Conservation (phyloP, 2,113 vertebrate genomes). For the Gasterosteus nipponicus region DNA sequence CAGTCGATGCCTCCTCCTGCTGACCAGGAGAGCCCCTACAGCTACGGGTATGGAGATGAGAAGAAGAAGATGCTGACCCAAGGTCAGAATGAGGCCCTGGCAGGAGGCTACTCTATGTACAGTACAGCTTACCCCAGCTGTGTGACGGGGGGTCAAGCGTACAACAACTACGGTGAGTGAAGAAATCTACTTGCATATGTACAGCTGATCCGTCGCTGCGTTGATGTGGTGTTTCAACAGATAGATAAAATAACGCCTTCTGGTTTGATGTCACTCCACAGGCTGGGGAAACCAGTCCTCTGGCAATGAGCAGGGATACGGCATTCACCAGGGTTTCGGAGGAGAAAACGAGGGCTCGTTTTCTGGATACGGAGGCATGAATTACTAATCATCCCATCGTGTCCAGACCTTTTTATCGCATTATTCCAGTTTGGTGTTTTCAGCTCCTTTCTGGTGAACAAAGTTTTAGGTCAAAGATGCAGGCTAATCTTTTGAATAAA, state of each 20-base stretch:
- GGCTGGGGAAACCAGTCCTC: constrained; percentile 70
- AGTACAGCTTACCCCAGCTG: constrained; percentile 77
- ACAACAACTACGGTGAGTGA: constrained; percentile 69
- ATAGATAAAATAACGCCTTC: not conserved
- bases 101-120: constrained; percentile 66
- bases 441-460: constrained; percentile 9
- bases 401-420: constrained; percentile 10
- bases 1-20: constrained; percentile 68
- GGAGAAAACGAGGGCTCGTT: constrained; percentile 59
- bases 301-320: constrained; percentile 57
- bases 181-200: not conserved
- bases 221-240: not conserved
- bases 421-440: constrained; percentile 5
- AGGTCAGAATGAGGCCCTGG: constrained; percentile 37
- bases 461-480: not conserved
- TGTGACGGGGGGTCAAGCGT: constrained; percentile 69
- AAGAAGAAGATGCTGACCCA: constrained; percentile 79
- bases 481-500: not conserved
- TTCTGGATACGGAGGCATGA: constrained; percentile 59
- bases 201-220: not conserved
- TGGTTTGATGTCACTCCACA: constrained; percentile 32
- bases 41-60: constrained; percentile 77
- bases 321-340: constrained; percentile 52
- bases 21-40: constrained; percentile 77
- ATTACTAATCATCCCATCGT: constrained; percentile 41